Conservation (phyloP, 2,797 vertebrate species). For the Cacajao melanocephalus region DNA sequence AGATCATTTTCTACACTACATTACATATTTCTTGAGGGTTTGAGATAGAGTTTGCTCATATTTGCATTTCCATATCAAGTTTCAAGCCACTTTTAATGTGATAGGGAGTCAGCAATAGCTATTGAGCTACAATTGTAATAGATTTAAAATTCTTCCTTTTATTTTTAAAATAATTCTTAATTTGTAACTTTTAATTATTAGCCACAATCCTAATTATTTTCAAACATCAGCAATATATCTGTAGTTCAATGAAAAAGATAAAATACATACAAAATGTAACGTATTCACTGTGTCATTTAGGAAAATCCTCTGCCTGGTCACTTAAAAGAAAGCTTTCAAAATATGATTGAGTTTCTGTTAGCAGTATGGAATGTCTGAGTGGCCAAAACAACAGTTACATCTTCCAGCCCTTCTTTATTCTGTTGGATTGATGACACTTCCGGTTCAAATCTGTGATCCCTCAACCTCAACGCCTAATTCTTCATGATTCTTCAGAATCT, state of each 20-base stretch:
- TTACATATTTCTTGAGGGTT: background rate
- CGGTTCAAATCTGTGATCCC: background rate
- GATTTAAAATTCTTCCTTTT: background rate
- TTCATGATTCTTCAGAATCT: background rate
- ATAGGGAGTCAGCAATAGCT: background rate
- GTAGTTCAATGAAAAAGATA: background rate
- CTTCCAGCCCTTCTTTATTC: background rate
- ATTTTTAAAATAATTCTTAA: constrained; percentile 20
- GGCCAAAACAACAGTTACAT: background rate
- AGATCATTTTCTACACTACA: background rate
- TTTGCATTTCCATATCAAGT: background rate
- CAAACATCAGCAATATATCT: constrained; percentile 10
- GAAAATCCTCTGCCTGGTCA: background rate
- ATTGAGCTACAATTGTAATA: background rate
- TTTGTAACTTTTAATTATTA: background rate
- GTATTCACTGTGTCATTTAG: background rate
- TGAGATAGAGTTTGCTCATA: background rate
- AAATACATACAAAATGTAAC: background rate
- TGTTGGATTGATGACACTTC: background rate
- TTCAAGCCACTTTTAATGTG: background rate
- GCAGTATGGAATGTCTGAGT: background rate
- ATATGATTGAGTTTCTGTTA: background rate
- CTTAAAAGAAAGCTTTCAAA: constrained; percentile 29
- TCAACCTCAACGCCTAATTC: background rate
- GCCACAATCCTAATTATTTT: background rate